Evolutionary conservation across 2,888 invertebrate genomes (phyloP).

Genomic region (Chalcis sispes): DNA sequence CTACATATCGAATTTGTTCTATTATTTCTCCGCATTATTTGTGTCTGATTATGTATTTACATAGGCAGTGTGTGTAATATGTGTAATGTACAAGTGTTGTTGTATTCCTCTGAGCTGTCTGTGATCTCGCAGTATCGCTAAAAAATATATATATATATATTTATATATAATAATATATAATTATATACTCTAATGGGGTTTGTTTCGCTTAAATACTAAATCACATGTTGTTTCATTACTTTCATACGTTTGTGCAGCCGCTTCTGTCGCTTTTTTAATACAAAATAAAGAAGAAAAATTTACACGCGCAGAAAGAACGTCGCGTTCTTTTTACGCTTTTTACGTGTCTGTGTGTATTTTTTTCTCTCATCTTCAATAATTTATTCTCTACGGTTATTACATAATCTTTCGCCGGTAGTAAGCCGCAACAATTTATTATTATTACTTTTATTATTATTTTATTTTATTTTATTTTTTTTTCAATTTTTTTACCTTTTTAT

Average conservation of each 20-base stretch:
- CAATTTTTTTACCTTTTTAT: too few species aligned
- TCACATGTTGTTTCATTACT: slow-evolving; percentile 74
- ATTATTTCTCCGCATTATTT: slow-evolving; percentile 60
- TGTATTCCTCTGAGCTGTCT: slow-evolving; percentile 42
- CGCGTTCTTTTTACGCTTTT: neutral
- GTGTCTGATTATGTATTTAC: slow-evolving; percentile 29
- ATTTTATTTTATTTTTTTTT: slow-evolving; percentile 12
- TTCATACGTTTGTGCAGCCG: slow-evolving; percentile 73
- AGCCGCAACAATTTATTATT: slow-evolving; percentile 18
- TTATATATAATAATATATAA: slow-evolving; percentile 47
- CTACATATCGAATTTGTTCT: slow-evolving; percentile 36
- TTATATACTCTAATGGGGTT: slow-evolving; percentile 67
- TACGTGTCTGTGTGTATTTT: neutral
- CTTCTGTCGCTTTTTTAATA: slow-evolving; percentile 52
- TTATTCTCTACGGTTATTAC: slow-evolving; percentile 22
- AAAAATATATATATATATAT: slow-evolving; percentile 55
- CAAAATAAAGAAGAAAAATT: slow-evolving; percentile 50
- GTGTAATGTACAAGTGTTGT: neutral
- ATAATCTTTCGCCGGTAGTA: slow-evolving; percentile 24
- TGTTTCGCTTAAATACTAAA: slow-evolving; percentile 73
- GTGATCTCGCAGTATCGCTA: slow-evolving; percentile 50
- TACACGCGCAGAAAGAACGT: slow-evolving; percentile 27
- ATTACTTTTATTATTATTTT: neutral
- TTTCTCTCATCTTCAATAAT: slow-evolving; percentile 15
- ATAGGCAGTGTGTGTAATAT: neutral